Conservation (phyloP, 2,797 vertebrate species). For the Gouania willdenowi region DNA sequence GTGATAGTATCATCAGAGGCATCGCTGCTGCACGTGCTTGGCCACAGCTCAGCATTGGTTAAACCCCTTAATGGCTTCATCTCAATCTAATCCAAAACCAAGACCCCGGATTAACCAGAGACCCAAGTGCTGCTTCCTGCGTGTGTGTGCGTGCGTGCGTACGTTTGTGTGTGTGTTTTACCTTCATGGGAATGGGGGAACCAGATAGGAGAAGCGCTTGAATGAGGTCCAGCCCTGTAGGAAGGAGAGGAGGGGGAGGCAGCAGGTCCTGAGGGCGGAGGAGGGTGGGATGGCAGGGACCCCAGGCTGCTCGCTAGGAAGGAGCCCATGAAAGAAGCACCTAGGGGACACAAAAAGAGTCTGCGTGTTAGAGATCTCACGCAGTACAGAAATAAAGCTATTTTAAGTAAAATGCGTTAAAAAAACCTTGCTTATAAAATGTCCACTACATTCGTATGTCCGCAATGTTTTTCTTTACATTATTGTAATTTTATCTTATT, state of each 20-base stretch:
- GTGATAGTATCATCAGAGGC: constrained; percentile 52
- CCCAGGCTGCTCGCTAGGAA: constrained; percentile 93
- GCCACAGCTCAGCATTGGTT: constrained; percentile 55
- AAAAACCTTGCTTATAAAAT: no score
- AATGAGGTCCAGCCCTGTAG: constrained; percentile 85
- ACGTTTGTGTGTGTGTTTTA: constrained; percentile 52
- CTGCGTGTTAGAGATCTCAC: no score
- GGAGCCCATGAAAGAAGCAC: constrained; percentile 94
- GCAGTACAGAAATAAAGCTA: no score
- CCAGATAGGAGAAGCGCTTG: constrained; percentile 90
- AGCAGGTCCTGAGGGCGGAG: constrained; percentile 81
- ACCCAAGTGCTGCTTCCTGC: constrained; percentile 26
- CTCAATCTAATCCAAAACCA: constrained; percentile 67
- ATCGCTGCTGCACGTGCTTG: constrained; percentile 49
- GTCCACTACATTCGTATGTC: no score
- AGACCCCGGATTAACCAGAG: constrained; percentile 61
- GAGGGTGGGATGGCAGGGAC: constrained; percentile 76
- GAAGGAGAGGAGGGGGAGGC: constrained; percentile 86
- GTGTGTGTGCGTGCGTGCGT: constrained; percentile 8
- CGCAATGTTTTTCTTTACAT: no score
- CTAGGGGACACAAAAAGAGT: constrained; percentile 51
- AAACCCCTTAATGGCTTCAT: constrained; percentile 72
- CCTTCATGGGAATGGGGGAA: constrained; percentile 96
- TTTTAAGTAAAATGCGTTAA: no score
- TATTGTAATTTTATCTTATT: no score